phyloP scores from a whole-genome alignment of 2,113 vertebrate genomes.

The Phaethon lepturus region DNA sequence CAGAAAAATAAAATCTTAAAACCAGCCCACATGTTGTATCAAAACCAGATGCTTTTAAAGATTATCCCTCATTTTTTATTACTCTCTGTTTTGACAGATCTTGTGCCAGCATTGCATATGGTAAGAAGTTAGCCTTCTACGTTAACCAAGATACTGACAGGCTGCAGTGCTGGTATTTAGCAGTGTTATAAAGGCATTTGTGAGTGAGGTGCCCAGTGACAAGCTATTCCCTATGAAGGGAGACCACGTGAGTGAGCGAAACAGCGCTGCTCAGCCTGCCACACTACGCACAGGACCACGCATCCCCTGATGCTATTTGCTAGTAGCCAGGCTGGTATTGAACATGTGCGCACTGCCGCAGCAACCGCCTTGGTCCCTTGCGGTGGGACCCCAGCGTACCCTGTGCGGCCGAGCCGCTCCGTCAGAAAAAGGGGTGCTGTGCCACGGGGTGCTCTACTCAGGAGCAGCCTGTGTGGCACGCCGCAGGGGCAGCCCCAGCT shows the following conservation, averaged over 20 bases:
- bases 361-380: background rate
- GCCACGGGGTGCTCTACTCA: rapidly evolving
- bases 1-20: background rate
- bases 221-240: rapidly evolving
- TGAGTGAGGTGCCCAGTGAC: background rate
- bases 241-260: background rate
- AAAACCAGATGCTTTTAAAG: background rate
- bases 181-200: background rate
- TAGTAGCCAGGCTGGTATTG: rapidly evolving
- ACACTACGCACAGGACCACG: rapidly evolving
- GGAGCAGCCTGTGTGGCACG: background rate
- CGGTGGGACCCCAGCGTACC: rapidly evolving
- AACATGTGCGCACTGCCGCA: rapidly evolving
- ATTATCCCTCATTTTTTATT: background rate
- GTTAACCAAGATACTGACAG: background rate
- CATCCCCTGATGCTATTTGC: background rate
- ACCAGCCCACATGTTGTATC: background rate
- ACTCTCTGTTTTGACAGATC: background rate
- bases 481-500: background rate
- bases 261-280: background rate
- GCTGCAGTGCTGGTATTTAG: background rate
- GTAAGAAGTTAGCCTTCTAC: background rate
- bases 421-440: rapidly evolving
- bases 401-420: rapidly evolving
- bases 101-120: background rate